Percentiles rank a stretch among this genome's conserved stretches.
These are phyloP conservation scores for Urosaurus nigricauda DNA, from an alignment of 2,797 vertebrate genomes.

Conservation along the genomic window DNA sequence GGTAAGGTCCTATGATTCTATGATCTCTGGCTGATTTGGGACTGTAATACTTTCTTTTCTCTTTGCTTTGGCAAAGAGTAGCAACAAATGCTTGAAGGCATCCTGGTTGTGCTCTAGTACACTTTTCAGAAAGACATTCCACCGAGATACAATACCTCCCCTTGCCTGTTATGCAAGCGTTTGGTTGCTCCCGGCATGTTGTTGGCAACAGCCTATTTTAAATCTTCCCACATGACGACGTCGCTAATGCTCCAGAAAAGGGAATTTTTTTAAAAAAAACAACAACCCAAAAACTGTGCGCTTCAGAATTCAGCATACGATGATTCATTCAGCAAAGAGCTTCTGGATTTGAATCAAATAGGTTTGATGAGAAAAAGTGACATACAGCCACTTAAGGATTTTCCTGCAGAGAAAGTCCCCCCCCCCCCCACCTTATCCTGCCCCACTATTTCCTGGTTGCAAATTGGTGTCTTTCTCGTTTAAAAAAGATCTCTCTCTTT, in stretches of 20 bases:
- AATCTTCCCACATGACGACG: conserved; percentile 73
- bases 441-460: neutral
- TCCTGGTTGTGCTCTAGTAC: fast-evolving
- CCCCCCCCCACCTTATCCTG: no score
- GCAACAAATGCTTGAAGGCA: neutral
- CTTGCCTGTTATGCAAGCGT: conserved; percentile 68
- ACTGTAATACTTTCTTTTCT: no score
- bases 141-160: neutral
- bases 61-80: no score
- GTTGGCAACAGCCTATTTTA: conserved; percentile 68
- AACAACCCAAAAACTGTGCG: neutral
- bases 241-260: conserved; percentile 68
- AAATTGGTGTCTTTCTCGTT: conserved; percentile 49
- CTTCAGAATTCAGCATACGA: conserved; percentile 44
- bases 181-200: conserved; percentile 66
- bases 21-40: no score
- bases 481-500: conserved; percentile 16
- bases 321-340: conserved; percentile 54
- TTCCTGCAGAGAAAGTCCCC: conserved; percentile 72
- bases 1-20: no score
- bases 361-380: conserved; percentile 60
- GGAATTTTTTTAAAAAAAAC: conserved; percentile 29
- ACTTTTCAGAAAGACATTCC: neutral
- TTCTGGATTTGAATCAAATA: conserved; percentile 68
- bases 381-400: conserved; percentile 69